Evolutionary conservation across 1,140 invertebrate species (phyloP).

Genomic region (Triops cancriformis): DNA sequence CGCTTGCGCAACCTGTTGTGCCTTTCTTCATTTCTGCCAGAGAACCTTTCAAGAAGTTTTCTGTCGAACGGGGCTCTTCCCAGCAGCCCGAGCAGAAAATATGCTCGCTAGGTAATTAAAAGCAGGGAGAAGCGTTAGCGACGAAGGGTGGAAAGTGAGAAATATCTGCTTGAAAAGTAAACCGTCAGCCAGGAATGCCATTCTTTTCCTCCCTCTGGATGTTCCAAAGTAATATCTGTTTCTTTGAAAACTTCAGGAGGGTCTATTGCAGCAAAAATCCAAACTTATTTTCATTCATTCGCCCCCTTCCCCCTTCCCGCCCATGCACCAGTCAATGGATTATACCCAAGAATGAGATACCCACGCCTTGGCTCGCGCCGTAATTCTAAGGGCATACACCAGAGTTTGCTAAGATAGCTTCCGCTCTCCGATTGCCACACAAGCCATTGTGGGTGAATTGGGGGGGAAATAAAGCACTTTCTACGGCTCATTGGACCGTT

Average conservation of each 20-base stretch:
- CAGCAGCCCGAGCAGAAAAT: neutral
- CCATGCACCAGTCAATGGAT: neutral
- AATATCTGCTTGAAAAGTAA: neutral
- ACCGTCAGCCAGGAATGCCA: neutral
- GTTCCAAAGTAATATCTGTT: neutral
- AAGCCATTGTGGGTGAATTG: neutral
- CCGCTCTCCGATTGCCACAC: neutral
- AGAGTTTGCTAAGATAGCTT: neutral
- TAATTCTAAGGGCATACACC: neutral
- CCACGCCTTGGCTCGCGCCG: neutral
- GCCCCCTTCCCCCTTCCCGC: too few species aligned
- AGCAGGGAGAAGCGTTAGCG: neutral
- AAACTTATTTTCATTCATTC: neutral
- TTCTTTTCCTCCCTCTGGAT: neutral
- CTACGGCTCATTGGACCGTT: neutral
- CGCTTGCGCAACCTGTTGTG: slow-evolving; percentile 5
- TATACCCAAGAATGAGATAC: neutral
- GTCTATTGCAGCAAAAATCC: neutral
- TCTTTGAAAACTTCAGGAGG: neutral
- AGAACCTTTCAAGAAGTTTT: neutral
- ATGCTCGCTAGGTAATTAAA: neutral
- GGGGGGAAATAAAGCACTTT: neutral
- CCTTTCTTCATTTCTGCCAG: neutral
- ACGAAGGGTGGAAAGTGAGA: neutral
- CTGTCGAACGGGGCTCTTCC: neutral